Evolutionary conservation across 64 coral and sea anemone genomes (phyloP).

Genomic region (Montipora capricornis): DNA sequence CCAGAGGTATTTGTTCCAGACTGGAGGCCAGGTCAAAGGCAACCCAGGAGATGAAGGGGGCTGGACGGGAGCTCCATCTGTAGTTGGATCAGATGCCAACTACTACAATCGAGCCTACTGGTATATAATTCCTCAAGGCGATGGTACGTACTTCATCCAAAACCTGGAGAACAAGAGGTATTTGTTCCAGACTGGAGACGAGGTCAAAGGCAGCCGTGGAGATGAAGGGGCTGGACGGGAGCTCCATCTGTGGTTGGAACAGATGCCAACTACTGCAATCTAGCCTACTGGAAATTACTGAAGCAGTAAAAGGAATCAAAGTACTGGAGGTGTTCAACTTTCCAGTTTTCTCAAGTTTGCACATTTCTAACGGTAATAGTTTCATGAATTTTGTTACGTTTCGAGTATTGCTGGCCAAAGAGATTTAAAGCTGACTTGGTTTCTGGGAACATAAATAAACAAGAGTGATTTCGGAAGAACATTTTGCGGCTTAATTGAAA

Average conservation of each 20-base stretch:
- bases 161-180: background rate
- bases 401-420: too few species aligned
- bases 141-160: slow-evolving; percentile 12
- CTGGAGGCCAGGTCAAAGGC: background rate
- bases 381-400: too few species aligned
- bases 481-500: too few species aligned
- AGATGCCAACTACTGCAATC: slow-evolving; percentile 27
- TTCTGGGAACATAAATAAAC: too few species aligned
- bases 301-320: too few species aligned
- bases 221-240: background rate
- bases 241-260: background rate
- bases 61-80: background rate
- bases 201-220: background rate
- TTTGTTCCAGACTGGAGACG: background rate
- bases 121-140: background rate
- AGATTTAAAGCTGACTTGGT: too few species aligned
- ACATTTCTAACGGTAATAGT: too few species aligned
- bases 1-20: slow-evolving; percentile 20
- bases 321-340: too few species aligned
- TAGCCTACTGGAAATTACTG: too few species aligned
- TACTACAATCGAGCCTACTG: too few species aligned
- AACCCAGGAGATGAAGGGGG: background rate
- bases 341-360: too few species aligned
- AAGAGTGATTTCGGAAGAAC: too few species aligned
- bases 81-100: slow-evolving; percentile 21